Base-by-base conservation (phyloP, 2,888 invertebrate species). In the Iselma pallidipennis region DNA sequence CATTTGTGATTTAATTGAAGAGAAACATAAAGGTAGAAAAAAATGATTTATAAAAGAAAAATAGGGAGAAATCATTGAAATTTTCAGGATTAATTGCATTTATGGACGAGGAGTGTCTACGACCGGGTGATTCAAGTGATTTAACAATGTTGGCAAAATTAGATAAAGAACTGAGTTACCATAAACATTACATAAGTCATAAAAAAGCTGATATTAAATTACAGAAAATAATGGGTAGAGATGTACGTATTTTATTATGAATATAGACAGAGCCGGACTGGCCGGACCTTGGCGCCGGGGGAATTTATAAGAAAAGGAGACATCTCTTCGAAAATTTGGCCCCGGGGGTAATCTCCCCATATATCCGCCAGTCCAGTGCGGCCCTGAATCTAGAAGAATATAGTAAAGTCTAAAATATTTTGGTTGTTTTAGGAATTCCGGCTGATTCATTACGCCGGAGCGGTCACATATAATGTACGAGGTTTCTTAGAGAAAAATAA, bases 401-500 rank as follows among this genome's bases (percentile, higher is more conserved):
- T n/a, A n/a, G n/a, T n/a, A n/a, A n/a, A n/a, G n/a, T n/a, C n/a
- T n/a, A n/a, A n/a, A n/a, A n/a, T n/a, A n/a, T n/a, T n/a, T 55
- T 29, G 4, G 7, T 4, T 28, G 55, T 80, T 82, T 10, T 75
- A 94, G 91, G 95, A 96, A 82, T 96, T 96, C 82, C 89, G 92
- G 71, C 83, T 96, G 63, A 86, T 91, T 16, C 96, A 96, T 83
- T 96, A 96, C 81, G 96, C 96, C 3, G 96, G 96, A 1, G 91
- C 94, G 75, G 96, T 96, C 26, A 95, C 94, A 0, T 96, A 96
- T 84, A 92, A 88, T 74, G 89, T 95, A 0, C 85, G 86, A 63
- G 91, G 93, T 0, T 96, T 96, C 83, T 82, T 96, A 61, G 96
- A 96, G 79, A 96, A 96, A 83, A 96, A 96, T 84, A 96, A 95